Base-by-base conservation (phyloP, 2,797 vertebrate genomes). In the Malacoraja senta region DNA sequence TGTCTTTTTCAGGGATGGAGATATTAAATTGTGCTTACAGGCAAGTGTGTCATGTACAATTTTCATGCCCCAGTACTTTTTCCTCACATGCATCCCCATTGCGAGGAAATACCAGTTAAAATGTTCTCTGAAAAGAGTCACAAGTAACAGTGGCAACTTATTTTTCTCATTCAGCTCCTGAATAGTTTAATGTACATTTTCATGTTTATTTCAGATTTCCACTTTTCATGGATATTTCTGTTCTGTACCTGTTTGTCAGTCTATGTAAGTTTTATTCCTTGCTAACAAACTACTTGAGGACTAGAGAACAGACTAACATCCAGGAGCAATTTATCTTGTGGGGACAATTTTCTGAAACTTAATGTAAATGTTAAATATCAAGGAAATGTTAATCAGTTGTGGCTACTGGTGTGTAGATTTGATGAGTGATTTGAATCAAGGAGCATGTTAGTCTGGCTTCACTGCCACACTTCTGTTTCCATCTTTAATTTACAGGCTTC, bases 361-460 rank as follows among this genome's bases (percentile, higher is more conserved):
- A 71, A 10, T 90, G 63, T 90, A 90, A 90, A 90, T 90, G 86
- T 32, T 71, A 90, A 68, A 65, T 4, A 38, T 65, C 63, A 38
- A 35, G 32, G 63, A 38, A 90, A 38, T 68, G 8, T 90, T 90
- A 90, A 90, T 90, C 86, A 90, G 35, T 32, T 53, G n/a, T 35
- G n/a, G 15, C 2, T 17, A 38, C 17, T 71, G 61, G 38, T 35
- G 63, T 68, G 65, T 38, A 24, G 35, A 90, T 35, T 38, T 90
- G 63, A 71, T 3, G n/a, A 90, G 86, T 38, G 86, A 90, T 32
- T 38, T 68, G 63, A 68, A 71, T 71, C 61, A 32, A 17, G n/a
- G 32, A 19, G 8, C 32, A 29, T 63, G 84, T 88, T 63, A 17
- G 63, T 21, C 32, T 2, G 35, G 6, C 19, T 0, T 17, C n/a